These are phyloP conservation scores for Tenthredo amoena DNA, from an alignment of 2,888 invertebrate species.

Conservation along the genomic window DNA sequence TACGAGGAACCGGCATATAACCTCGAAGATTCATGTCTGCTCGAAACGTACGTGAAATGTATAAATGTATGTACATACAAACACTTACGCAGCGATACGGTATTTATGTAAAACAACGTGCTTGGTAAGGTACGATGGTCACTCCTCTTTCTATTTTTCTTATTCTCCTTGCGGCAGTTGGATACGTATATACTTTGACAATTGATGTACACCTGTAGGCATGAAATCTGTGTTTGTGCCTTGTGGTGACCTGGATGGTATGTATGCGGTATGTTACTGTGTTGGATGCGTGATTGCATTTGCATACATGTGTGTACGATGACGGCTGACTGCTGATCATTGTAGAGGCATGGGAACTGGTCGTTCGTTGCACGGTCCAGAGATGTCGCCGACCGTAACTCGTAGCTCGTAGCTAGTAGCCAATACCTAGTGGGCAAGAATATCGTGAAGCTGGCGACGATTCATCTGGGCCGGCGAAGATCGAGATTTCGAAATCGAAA, in stretches of 20 bases:
- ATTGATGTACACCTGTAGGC: too few species aligned
- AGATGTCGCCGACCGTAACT: background rate
- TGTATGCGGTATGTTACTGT: too few species aligned
- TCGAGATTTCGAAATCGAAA: slow-evolving; percentile 4
- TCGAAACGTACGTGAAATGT: background rate
- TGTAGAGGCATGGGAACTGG: too few species aligned
- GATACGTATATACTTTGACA: background rate
- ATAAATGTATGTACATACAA: background rate
- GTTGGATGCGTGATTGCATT: too few species aligned
- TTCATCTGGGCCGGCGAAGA: background rate
- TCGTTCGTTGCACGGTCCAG: background rate
- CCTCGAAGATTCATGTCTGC: background rate
- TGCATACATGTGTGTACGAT: too few species aligned
- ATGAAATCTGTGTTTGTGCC: background rate
- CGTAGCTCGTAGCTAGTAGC: too few species aligned
- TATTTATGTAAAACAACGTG: background rate
- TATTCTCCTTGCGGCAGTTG: background rate
- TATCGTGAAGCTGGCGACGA: background rate
- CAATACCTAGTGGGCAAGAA: background rate
- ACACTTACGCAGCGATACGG: background rate
- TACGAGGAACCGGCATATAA: background rate
- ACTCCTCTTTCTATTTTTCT: background rate
- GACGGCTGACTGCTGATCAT: too few species aligned
- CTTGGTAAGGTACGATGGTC: background rate
- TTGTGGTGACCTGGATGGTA: too few species aligned